Percentiles rank a stretch among this genome's conserved stretches.
Evolutionary conservation across 1,140 invertebrate genomes (phyloP).

Genomic region (Hylyphantes graminicola): DNA sequence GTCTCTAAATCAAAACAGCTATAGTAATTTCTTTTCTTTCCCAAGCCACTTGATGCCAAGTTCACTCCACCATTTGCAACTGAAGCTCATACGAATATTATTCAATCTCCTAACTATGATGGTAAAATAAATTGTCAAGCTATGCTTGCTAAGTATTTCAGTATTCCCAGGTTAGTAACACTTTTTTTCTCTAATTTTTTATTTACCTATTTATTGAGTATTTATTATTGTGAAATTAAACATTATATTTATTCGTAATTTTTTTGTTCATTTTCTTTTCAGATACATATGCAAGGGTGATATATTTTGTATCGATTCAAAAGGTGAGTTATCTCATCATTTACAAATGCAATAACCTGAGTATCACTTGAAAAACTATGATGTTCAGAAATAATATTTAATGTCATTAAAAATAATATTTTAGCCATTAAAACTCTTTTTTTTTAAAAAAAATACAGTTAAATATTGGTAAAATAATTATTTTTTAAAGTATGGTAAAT

Average conservation of each 20-base stretch:
- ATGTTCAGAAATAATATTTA: no score
- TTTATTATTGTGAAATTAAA: no score
- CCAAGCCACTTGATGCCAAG: constrained; percentile 27
- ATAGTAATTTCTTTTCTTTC: neutral
- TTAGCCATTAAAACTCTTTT: no score
- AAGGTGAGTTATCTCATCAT: constrained; percentile 8
- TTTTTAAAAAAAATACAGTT: no score
- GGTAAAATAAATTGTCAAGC: constrained; percentile 25
- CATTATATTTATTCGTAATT: neutral
- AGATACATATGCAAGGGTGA: constrained; percentile 42
- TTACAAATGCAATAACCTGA: neutral
- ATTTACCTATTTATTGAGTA: neutral
- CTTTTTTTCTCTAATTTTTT: neutral
- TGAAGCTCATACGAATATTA: constrained; percentile 20
- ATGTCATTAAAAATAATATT: no score
- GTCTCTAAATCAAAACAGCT: neutral
- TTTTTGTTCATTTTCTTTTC: constrained; percentile 6
- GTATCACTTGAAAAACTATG: no score
- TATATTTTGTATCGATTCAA: constrained; percentile 26
- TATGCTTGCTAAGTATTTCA: constrained; percentile 38
- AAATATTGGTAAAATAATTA: no score
- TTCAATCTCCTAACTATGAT: constrained; percentile 55
- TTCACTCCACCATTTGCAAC: constrained; percentile 14
- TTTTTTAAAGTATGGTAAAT: no score
- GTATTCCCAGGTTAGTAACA: constrained; percentile 35